Percentiles rank a stretch among this genome's conserved stretches.
Evolutionary conservation across 2,113 vertebrate species (phyloP).

Genomic region (Cathartes aura): DNA sequence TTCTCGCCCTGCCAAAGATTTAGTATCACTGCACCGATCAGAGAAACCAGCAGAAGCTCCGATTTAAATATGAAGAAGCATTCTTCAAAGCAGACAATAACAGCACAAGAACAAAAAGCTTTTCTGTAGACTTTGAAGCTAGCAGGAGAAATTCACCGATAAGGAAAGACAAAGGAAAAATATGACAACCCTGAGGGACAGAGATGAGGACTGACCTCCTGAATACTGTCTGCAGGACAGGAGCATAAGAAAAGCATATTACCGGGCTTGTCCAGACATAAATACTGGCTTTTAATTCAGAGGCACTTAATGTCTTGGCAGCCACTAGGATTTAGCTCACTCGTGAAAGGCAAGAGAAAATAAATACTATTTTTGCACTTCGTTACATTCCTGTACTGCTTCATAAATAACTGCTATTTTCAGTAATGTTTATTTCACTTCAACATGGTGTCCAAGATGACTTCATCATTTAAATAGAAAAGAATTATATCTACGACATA

Average conservation of each 20-base stretch:
- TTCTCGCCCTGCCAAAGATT: neutral
- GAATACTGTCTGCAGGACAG: neutral
- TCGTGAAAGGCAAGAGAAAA: neutral
- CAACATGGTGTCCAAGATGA: neutral
- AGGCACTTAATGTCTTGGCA: neutral
- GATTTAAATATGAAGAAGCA: neutral
- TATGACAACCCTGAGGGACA: neutral
- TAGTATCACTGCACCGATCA: neutral
- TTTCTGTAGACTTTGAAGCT: neutral
- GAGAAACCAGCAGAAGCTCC: neutral
- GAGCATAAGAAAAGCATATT: neutral
- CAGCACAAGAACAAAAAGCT: neutral
- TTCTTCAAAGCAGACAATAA: neutral
- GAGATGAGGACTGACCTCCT: neutral
- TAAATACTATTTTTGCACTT: neutral
- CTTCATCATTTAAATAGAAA: neutral
- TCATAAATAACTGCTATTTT: neutral
- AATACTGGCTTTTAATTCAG: neutral
- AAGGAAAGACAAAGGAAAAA: neutral
- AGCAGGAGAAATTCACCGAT: neutral
- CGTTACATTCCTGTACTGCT: neutral
- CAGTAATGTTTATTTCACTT: neutral
- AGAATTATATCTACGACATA: neutral
- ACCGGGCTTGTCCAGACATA: neutral
- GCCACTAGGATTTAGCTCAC: neutral